phyloP scores from a whole-genome alignment of 1,140 invertebrate species.

The Caenorhabditis elegans region WBcel235 BX284602.5:12895501-12896000 shows the following conservation, averaged over 20 bases:
- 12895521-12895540: not conserved
- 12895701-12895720: not conserved
- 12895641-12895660: slow-evolving; percentile 1
- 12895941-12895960: not conserved
- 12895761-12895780: not conserved
- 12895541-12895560: not conserved
- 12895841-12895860: not conserved
- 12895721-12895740: not conserved
- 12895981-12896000: not conserved
- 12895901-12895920: slow-evolving; percentile 17
- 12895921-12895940: not conserved
- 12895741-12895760: not conserved
- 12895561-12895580: not conserved
- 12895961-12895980: not conserved
- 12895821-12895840: slow-evolving; percentile 16
- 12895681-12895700: not conserved
- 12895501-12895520: not conserved
- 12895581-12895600: not conserved
- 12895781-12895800: slow-evolving; percentile 15
- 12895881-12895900: not conserved
- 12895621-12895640: not conserved
- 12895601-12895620: no score
- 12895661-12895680: not conserved
- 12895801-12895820: slow-evolving; percentile 3
- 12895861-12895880: not conserved